Evolutionary conservation across 2,888 invertebrate species (phyloP), one percentile per base, ranked within the genome.

Genomic region (Spodoptera exigua): DNA sequence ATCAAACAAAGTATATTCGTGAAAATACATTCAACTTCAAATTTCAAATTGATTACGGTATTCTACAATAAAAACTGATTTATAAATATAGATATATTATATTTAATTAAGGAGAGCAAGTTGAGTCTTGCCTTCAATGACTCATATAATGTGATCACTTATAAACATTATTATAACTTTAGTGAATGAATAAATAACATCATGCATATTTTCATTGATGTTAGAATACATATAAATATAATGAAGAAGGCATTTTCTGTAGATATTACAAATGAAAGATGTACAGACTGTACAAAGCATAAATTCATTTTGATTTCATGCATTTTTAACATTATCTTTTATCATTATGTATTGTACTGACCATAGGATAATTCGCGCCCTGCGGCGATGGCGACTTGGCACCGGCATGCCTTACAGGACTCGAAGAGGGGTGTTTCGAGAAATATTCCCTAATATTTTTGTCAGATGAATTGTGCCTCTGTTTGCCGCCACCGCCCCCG

Each of bases 391-490:
- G 97, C 87, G 97, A 97, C 88, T 97, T 97, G 73, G 97, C 97
- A 84, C 96, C 96, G 69, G 96, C 95, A 88, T 95, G 97, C 91
- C 97, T 95, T 81, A 97, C 97, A 79, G 97, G 97, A 92, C 97
- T 97, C 84, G 96, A 97, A 73, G 96, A 96, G 83, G 97, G 95
- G 90, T 97, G 97, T 90, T 97, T 97, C 84, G 96, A 96, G 89
- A 96, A 96, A 91, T 98, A 99, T 88, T 99, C 98, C 91, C 98
- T 97, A 88, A 98, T 98, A 92, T 98, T 98, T 91, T 98, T 98
- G 76, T 96, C 95, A 80, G 94, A 84, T 71, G 94, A 92, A 80
- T 92, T 91, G 78, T 91, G 87, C 81, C 95, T 84, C 80, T 94
- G 90, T 83, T 94, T 95, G 59, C 87, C 95, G 53, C 93, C 92